Conservation (phyloP, 2,888 invertebrate genomes). For the Fissipunctia ypsillon region DNA sequence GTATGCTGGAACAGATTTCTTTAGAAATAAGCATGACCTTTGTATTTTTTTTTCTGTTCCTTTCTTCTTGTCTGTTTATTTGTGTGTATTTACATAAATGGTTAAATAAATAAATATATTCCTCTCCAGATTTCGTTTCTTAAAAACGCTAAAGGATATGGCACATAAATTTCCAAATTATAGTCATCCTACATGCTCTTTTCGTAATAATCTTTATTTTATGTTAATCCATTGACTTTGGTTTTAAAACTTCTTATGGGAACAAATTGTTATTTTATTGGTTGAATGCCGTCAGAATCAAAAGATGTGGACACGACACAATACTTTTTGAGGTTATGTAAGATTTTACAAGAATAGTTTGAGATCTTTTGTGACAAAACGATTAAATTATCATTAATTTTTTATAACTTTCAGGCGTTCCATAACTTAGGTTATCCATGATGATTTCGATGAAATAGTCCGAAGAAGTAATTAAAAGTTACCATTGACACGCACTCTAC, state of each 20-base stretch:
- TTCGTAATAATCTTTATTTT: slow-evolving; percentile 1
- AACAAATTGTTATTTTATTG: slow-evolving; percentile 20
- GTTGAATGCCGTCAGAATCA: not conserved
- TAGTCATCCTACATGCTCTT: slow-evolving; percentile 19
- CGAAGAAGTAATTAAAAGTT: not conserved
- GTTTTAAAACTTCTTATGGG: slow-evolving; percentile 1
- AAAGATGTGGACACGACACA: not conserved
- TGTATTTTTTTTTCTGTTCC: too few relatives aligned
- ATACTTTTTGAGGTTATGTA: not conserved
- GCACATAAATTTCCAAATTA: too few relatives aligned
- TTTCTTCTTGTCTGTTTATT: too few relatives aligned
- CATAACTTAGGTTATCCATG: not conserved
- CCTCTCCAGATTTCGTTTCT: not conserved
- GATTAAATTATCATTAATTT: not conserved
- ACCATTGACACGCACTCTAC: not conserved
- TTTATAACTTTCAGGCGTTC: not conserved
- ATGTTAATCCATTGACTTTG: slow-evolving; percentile 16
- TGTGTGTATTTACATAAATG: too few relatives aligned
- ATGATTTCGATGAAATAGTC: too few relatives aligned
- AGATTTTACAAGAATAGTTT: not conserved
- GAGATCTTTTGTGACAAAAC: not conserved
- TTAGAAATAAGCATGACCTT: too few relatives aligned
- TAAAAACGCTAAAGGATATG: too few relatives aligned
- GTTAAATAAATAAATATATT: too few relatives aligned
- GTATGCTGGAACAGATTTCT: too few relatives aligned